Percentiles rank a stretch among this genome's conserved stretches.
Conservation (phyloP, 2,113 vertebrate species). For the Coryphaenoides rupestris region DNA sequence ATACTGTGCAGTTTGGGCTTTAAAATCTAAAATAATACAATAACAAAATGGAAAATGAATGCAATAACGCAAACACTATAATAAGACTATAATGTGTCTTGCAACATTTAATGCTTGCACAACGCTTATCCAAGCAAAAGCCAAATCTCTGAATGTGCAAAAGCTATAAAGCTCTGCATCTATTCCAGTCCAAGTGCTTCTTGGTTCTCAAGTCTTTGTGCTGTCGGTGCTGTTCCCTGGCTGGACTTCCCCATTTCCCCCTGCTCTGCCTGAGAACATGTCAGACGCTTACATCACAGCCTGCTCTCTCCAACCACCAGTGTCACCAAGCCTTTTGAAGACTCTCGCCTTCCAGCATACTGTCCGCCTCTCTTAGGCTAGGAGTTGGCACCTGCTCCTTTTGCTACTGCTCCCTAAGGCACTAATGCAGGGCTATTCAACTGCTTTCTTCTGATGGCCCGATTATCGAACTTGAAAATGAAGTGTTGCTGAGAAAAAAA, state of each 20-base stretch:
- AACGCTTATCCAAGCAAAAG: no score
- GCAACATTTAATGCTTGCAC: not conserved
- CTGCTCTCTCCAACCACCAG: conserved; percentile 46
- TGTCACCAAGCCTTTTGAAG: conserved; percentile 43
- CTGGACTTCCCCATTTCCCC: conserved; percentile 11
- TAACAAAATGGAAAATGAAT: not conserved
- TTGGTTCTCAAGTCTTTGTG: conserved; percentile 26
- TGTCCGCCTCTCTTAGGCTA: conserved; percentile 52
- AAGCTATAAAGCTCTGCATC: not conserved
- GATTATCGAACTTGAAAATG: no score
- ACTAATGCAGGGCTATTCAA: no score
- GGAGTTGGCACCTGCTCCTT: conserved; percentile 44
- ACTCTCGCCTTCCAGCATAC: conserved; percentile 44
- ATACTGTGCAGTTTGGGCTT: no score
- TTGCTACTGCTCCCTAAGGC: conserved; percentile 32
- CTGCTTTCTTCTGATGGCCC: no score
- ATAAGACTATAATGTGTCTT: not conserved
- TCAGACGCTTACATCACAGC: conserved; percentile 58
- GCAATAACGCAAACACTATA: not conserved
- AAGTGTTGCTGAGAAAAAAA: no score
- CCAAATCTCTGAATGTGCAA: no score
- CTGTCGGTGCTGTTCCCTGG: conserved; percentile 16
- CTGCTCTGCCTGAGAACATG: conserved; percentile 27
- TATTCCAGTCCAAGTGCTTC: not conserved
- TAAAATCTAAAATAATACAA: no score